Evolutionary conservation across 2,113 vertebrate species (phyloP), one percentile per base, ranked within the genome.

Genomic region (Dryoscopus gambensis): DNA sequence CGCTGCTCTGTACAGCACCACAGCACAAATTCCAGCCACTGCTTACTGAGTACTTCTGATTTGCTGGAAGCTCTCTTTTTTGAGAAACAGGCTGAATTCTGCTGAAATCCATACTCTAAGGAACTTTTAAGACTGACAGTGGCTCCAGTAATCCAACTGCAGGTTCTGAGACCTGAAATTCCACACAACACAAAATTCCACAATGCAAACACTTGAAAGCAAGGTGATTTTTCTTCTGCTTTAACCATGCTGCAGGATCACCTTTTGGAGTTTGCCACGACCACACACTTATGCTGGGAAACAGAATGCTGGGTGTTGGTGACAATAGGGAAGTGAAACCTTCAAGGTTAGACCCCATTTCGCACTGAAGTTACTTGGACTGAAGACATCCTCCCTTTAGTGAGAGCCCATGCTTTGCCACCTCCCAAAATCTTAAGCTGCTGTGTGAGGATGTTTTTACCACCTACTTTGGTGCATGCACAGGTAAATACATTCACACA

Each of bases 391-490:
- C 24, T 31, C 20, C n/a, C 44, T 64, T 40, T 22, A 65, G 22
- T 12, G 52, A 71, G 6, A 75, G 57, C 17, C 15, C 1, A 7
- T 35, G 15, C 42, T 83, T 44, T 69, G 28, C 15, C 31, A 62
- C 10, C 5, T 55, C 22, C n/a, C 42, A 31, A 17, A 53, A 44
- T 25, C 33, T 47, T 30, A 23, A 42, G 14, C 14, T 42, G 5
- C 1, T 44, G 7, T 10, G 15, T 15, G 6, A 35, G 5, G 64
- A 23, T 6, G 9, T 73, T 71, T 59, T 52, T 42, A 46, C 5
- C 37, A n/a, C 9, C 7, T 5, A 2, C 22, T 16, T 28, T 30
- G 37, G 20, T 57, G 10, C 8, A 13, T 0, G 3, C 23, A 10
- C 15, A 30, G 35, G 49, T 52, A 46, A 70, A 77, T 12, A 42